Base-by-base conservation (phyloP, 2,888 invertebrate genomes). In the Platerodrilus igneus region DNA sequence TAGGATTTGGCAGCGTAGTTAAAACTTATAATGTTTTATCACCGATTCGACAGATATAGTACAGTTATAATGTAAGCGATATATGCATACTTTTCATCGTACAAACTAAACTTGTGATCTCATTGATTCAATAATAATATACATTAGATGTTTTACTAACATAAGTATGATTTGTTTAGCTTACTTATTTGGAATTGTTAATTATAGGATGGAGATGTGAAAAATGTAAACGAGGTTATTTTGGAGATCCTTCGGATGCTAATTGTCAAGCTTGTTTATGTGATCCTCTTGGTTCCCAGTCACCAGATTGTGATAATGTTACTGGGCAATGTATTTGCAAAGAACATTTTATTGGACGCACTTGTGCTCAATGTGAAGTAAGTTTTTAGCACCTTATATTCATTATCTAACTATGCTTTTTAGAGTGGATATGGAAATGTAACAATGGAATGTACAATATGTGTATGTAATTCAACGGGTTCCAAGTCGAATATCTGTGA, bases 261-360 rank as follows among this genome's bases (percentile, higher is more conserved):
- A 73, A 74, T 48, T 89, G 89, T 66, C 75, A 75, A 53, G 68
- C 78, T 9, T 93, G 96, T 67, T 76, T 77, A 40, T 96, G 96
- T 68, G 78, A 82, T 60, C 72, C 73, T 0, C 63, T 75, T 6
- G 95, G 95, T 33, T 82, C 93, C 27, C 70, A 76, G 52, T 77
- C 78, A 1, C 71, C 69, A 4, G 74, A 78, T 23, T 92, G 91
- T 68, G 79, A 90, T 59, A 72, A 77, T 46, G 71, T 75, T 39
- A 75, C 76, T 7, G 90, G 91, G 0, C 82, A 82, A 60, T 92
- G 91, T 66, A 69, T 76, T 14, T 92, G 91, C 62, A 76, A 77
- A 26, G 74, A 76, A 11, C 78, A 80, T 51, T 89, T 81, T 68
- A 68, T 74, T 0, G 88, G 86, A 1, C 75, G 81, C 44, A 78